phyloP scores from a whole-genome alignment of 2,888 invertebrate species.

The Cynaeus angustus region DNA sequence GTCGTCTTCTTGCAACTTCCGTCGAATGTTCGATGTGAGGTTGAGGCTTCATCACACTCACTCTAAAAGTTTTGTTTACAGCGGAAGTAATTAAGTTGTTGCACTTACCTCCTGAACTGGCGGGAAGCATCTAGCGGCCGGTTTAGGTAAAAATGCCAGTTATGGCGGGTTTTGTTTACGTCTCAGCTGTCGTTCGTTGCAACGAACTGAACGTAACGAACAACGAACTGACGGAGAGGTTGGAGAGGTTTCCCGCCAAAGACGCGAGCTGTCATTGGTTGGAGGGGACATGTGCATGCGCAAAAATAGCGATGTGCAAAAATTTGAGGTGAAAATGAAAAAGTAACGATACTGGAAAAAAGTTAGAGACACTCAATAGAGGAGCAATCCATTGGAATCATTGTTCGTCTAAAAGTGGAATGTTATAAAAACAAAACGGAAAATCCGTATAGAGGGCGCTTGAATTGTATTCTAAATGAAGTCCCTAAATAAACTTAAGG shows the following conservation, averaged over 20 bases:
- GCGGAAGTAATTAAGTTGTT: background rate
- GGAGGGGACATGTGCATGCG: background rate
- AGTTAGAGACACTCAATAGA: too few relatives aligned
- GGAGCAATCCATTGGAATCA: too few relatives aligned
- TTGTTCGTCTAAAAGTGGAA: too few relatives aligned
- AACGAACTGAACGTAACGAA: constrained; percentile 31
- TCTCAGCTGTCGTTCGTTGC: constrained; percentile 3
- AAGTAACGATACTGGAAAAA: too few relatives aligned
- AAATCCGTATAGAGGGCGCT: too few relatives aligned
- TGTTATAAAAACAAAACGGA: too few relatives aligned
- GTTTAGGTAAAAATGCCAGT: too few relatives aligned
- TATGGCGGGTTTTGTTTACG: constrained; percentile 38
- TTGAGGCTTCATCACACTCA: constrained; percentile 49
- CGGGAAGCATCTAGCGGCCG: constrained; percentile 15
- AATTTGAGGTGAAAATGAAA: too few relatives aligned
- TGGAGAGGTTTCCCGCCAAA: constrained; percentile 13
- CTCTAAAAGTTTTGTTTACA: background rate
- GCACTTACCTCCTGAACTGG: constrained; percentile 11
- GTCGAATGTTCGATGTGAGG: constrained; percentile 71
- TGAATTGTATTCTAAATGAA: too few relatives aligned
- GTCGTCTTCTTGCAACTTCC: constrained; percentile 77
- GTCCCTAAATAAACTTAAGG: too few relatives aligned
- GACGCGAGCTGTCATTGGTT: constrained; percentile 5
- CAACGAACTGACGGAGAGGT: constrained; percentile 9
- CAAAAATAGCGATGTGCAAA: too few relatives aligned